phyloP scores from a whole-genome alignment of 2,888 invertebrate genomes.

The Drepanosiphum platanoidis region DNA sequence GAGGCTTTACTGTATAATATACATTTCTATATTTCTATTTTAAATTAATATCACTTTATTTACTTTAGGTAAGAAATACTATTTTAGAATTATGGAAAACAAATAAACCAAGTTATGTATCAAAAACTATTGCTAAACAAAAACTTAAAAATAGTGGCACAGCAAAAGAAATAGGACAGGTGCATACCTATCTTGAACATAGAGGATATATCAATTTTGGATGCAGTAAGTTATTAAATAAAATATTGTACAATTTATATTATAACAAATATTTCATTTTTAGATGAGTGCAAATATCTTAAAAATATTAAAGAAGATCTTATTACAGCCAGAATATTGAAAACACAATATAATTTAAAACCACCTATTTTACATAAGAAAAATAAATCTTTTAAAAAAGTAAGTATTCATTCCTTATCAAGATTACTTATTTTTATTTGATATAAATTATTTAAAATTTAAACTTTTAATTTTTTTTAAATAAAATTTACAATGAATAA shows the following conservation, averaged over 20 bases:
- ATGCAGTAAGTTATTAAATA: slow-evolving; percentile 68
- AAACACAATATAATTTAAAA: slow-evolving; percentile 60
- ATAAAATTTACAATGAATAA: too few species aligned
- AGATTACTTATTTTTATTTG: not conserved
- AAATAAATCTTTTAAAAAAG: slow-evolving; percentile 53
- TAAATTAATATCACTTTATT: not conserved
- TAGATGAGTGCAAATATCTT: slow-evolving; percentile 53
- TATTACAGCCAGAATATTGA: slow-evolving; percentile 48
- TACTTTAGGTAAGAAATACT: slow-evolving; percentile 71
- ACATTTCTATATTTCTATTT: not conserved
- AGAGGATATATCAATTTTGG: slow-evolving; percentile 75
- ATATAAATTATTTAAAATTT: too few species aligned
- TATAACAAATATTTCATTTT: not conserved
- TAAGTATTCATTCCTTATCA: slow-evolving; percentile 21
- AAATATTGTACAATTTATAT: not conserved
- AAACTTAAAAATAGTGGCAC: slow-evolving; percentile 71
- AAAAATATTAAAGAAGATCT: slow-evolving; percentile 45
- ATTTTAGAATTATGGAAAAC: slow-evolving; percentile 71
- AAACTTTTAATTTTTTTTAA: too few species aligned
- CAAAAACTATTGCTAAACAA: slow-evolving; percentile 71
- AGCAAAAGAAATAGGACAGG: slow-evolving; percentile 73
- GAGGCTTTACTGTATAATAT: too few species aligned
- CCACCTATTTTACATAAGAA: slow-evolving; percentile 26
- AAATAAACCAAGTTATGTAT: slow-evolving; percentile 71
- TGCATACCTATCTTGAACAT: slow-evolving; percentile 73